Base-by-base conservation (phyloP, 2,888 invertebrate species). In the Myathropa florea region DNA sequence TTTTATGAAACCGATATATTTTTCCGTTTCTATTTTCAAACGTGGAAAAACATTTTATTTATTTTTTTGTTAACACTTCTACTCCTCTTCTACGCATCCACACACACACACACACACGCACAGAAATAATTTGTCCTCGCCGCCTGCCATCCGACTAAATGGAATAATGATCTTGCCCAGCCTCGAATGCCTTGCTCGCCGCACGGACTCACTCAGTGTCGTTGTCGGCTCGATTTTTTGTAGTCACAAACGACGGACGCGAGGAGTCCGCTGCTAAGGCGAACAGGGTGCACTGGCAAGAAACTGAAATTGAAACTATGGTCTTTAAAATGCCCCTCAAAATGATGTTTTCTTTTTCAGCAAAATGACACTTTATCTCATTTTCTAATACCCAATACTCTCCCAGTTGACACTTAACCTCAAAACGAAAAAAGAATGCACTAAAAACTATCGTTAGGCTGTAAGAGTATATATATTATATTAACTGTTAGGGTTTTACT, bases 401-500 rank as follows among this genome's bases (percentile, higher is more conserved):
- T 46, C 39, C 39, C 39, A 46, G 46, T 71, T 61, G 24, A 33
- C 24, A 72, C 39, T 61, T 78, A 76, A 26, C 72, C 78, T 73
- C 78, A 70, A 24, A 81, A 57, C n/a, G 61, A 59, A 36, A 73
- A 60, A 26, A 30, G 21, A 63, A 78, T 75, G 82, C 78, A 82
- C 86, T 86, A 78, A 86, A 82, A 82, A 78, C 65, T 39, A 79
- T 75, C 83, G 86, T 86, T 86, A 86, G 86, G 79, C 70, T 82
- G 30, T 86, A 86, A 86, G 86, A 72, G 64, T 53, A 71, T 86
- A 60, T 82, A 57, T 46, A 46, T 46, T 46, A 46, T 64, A 86
- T 70, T 86, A 85, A 85, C 84, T 85, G 59, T 78, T 86, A 86
- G 86, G 83, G 24, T 86, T 79, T 86, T 82, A 84, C 61, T 88